Evolutionary conservation across 2,113 vertebrate genomes (phyloP).

Genomic region (Oncorhynchus tshawytscha): DNA sequence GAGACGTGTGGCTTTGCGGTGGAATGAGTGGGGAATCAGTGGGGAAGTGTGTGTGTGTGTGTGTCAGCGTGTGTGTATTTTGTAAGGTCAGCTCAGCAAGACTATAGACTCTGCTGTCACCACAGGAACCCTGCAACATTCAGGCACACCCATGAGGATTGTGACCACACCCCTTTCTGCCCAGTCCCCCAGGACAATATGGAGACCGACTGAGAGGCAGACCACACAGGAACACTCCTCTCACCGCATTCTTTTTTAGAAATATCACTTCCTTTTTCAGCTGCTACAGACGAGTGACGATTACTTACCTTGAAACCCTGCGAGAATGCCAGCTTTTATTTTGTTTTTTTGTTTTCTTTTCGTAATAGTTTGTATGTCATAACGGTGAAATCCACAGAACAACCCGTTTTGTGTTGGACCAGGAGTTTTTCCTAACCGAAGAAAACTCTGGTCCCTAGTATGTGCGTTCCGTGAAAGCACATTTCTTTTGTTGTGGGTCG

Average conservation of each 20-base stretch:
- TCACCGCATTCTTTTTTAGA: slow-evolving; percentile 22
- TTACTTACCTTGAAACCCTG: slow-evolving; percentile 5
- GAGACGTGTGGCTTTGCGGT: slow-evolving; percentile 96
- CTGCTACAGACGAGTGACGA: slow-evolving; percentile 50
- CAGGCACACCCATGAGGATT: not conserved
- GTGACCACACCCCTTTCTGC: slow-evolving; percentile 4
- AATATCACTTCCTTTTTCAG: slow-evolving; percentile 42
- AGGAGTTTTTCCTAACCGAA: too few species aligned
- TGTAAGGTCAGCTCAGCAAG: not conserved
- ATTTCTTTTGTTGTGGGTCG: not conserved
- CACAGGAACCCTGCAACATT: not conserved
- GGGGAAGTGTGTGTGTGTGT: not conserved
- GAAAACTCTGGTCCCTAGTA: too few species aligned
- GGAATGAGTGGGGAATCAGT: slow-evolving; percentile 76
- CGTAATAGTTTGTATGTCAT: slow-evolving; percentile 13
- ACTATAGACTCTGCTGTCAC: slow-evolving; percentile 26
- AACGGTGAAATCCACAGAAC: slow-evolving; percentile 11
- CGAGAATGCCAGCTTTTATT: not conserved
- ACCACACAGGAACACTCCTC: not conserved
- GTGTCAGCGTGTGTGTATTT: slow-evolving; percentile 17
- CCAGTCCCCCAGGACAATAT: not conserved
- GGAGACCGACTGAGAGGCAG: not conserved
- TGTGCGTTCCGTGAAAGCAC: too few species aligned
- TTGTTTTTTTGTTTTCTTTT: not conserved
- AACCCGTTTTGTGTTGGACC: not conserved